These are phyloP conservation scores for Thelaira solivaga DNA, from an alignment of 2,888 invertebrate species.

Conservation along the genomic window DNA sequence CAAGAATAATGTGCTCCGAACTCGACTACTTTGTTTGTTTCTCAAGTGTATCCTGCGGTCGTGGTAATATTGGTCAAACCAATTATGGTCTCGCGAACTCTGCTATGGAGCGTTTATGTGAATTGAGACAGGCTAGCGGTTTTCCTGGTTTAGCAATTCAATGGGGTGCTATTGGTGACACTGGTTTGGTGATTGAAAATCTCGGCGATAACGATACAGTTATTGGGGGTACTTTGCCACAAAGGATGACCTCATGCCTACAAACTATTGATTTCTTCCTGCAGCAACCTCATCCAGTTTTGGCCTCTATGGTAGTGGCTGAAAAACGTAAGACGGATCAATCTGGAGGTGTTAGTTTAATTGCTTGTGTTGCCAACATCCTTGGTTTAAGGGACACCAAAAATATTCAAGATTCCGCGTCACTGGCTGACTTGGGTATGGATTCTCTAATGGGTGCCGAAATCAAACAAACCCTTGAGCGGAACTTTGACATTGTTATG, in stretches of 20 bases:
- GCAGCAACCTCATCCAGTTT: slow-evolving; percentile 90
- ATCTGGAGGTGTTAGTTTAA: slow-evolving; percentile 81
- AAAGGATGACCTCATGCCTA: slow-evolving; percentile 95
- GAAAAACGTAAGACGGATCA: slow-evolving; percentile 85
- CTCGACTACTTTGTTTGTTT: slow-evolving; percentile 96
- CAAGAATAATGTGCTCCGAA: slow-evolving; percentile 86
- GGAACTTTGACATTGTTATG: slow-evolving; percentile 93
- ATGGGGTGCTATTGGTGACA: slow-evolving; percentile 99
- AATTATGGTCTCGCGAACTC: slow-evolving; percentile 99
- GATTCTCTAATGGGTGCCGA: slow-evolving; percentile 99
- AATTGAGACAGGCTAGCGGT: slow-evolving; percentile 88
- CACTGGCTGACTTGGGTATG: slow-evolving; percentile 96
- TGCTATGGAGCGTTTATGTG: slow-evolving; percentile 96
- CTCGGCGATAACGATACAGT: slow-evolving; percentile 94
- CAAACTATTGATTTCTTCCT: slow-evolving; percentile 92
- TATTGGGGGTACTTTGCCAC: slow-evolving; percentile 96
- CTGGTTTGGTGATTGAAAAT: slow-evolving; percentile 92
- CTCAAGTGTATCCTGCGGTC: slow-evolving; percentile 97
- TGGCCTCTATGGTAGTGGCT: slow-evolving; percentile 90
- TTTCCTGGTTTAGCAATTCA: slow-evolving; percentile 95
- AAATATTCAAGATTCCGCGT: slow-evolving; percentile 85
- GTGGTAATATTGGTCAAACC: slow-evolving; percentile 96
- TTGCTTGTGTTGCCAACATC: slow-evolving; percentile 91
- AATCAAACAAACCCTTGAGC: slow-evolving; percentile 96
- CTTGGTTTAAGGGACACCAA: slow-evolving; percentile 91